A percentile compares a stretch with the other conserved stretches of the same genome.
phyloP scores from a whole-genome alignment of 2,888 invertebrate species.

The Poecilobothrus nobilitatus region DNA sequence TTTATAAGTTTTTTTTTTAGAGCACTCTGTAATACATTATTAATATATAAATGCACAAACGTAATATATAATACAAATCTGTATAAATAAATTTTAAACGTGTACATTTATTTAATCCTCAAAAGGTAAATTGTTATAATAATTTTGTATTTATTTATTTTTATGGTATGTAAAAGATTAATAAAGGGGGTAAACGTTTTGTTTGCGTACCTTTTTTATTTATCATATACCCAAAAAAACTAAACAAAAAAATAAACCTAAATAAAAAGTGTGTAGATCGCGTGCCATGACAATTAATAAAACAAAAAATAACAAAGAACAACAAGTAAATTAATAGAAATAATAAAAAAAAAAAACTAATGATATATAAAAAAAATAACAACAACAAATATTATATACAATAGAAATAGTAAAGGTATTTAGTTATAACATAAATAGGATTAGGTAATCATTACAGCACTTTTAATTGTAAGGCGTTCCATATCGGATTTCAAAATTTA shows the following conservation, averaged over 20 bases:
- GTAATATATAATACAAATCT: background rate
- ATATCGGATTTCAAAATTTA: background rate
- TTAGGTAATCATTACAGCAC: conserved; percentile 6
- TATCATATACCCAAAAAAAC: background rate
- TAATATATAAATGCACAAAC: too few species aligned
- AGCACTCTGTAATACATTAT: too few species aligned
- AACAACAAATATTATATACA: too few species aligned
- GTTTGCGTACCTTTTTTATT: background rate
- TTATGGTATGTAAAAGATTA: background rate
- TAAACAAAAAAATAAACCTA: background rate
- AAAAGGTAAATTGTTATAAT: background rate
- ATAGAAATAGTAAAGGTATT: background rate
- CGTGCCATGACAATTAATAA: background rate
- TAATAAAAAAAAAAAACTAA: background rate
- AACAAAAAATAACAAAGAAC: background rate
- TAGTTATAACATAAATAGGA: background rate
- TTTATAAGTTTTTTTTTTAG: too few species aligned
- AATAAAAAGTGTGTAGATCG: background rate
- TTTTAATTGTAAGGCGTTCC: background rate
- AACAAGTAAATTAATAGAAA: background rate
- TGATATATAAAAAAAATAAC: too few species aligned
- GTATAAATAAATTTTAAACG: background rate
- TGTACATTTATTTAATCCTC: background rate
- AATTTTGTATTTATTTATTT: background rate
- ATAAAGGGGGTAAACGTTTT: background rate